Evolutionary conservation across 2,888 invertebrate species (phyloP).

Genomic region (Venusia cambrica): DNA sequence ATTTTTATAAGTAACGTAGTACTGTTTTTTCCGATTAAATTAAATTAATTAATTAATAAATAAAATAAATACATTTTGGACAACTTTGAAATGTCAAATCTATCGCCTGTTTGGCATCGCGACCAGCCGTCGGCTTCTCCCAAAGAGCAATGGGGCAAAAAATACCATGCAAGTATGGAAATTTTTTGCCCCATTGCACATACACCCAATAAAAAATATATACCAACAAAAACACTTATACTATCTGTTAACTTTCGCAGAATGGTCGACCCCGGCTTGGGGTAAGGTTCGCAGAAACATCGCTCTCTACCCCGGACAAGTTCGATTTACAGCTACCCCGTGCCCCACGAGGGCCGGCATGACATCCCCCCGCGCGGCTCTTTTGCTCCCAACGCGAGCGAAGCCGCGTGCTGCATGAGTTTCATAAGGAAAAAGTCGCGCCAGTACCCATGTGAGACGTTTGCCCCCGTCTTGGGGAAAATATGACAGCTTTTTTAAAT

Average conservation of each 20-base stretch:
- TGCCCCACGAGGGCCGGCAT: slow-evolving; percentile 55
- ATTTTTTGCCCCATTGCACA: no score
- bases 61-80: no score
- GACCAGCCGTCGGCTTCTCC: no score
- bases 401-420: slow-evolving; percentile 57
- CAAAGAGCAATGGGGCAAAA: no score
- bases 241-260: slow-evolving; percentile 25
- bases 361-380: slow-evolving; percentile 66
- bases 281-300: slow-evolving; percentile 67
- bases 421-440: slow-evolving; percentile 35
- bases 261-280: slow-evolving; percentile 50
- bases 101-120: no score
- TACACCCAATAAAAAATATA: not conserved
- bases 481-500: no score
- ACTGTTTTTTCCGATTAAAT: no score
- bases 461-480: not conserved
- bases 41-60: no score
- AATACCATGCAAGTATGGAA: no score
- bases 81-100: no score
- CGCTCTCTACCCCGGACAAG: slow-evolving; percentile 48
- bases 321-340: slow-evolving; percentile 37
- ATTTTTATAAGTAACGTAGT: no score
- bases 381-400: slow-evolving; percentile 63
- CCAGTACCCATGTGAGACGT: slow-evolving; percentile 18
- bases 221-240: not conserved